These are phyloP conservation scores for Kryptolebias marmoratus DNA, from an alignment of 2,113 vertebrate genomes.

Conservation along the genomic window DNA sequence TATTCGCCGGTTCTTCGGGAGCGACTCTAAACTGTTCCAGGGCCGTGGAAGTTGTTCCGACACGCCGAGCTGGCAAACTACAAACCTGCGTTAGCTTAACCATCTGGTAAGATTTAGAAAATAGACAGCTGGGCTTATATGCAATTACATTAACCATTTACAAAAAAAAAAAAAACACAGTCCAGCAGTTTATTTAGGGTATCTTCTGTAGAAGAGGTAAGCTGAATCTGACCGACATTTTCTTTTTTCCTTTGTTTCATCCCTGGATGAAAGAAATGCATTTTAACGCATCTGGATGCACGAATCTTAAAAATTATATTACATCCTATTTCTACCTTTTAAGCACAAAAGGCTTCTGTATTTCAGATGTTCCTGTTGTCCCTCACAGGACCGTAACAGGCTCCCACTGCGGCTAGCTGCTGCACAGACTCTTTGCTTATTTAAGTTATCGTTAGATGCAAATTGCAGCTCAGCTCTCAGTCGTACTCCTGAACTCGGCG, in stretches of 20 bases:
- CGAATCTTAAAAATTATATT: background rate
- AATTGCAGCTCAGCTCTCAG: background rate
- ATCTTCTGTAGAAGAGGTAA: background rate
- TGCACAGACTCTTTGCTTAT: conserved; percentile 5
- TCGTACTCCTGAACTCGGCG: background rate
- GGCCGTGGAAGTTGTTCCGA: conserved; percentile 24
- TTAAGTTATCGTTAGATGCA: conserved; percentile 13
- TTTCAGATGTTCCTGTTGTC: background rate
- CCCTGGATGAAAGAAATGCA: background rate
- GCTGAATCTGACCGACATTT: conserved; percentile 24
- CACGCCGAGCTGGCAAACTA: conserved; percentile 21
- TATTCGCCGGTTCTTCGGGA: conserved; percentile 22
- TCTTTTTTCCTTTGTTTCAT: conserved; percentile 4
- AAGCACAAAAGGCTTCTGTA: background rate
- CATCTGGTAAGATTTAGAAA: conserved; percentile 15
- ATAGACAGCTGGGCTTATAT: conserved; percentile 7
- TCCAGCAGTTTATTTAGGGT: background rate
- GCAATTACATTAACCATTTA: conserved; percentile 6
- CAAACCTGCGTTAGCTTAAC: background rate
- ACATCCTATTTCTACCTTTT: background rate
- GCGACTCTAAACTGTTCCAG: conserved; percentile 24
- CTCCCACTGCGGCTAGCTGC: background rate
- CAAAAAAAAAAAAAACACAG: conserved; percentile 15
- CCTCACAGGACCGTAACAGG: background rate
- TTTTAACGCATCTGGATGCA: conserved; percentile 32